phyloP scores from a whole-genome alignment of 2,113 vertebrate species.

The Dicrurus megarhynchus region DNA sequence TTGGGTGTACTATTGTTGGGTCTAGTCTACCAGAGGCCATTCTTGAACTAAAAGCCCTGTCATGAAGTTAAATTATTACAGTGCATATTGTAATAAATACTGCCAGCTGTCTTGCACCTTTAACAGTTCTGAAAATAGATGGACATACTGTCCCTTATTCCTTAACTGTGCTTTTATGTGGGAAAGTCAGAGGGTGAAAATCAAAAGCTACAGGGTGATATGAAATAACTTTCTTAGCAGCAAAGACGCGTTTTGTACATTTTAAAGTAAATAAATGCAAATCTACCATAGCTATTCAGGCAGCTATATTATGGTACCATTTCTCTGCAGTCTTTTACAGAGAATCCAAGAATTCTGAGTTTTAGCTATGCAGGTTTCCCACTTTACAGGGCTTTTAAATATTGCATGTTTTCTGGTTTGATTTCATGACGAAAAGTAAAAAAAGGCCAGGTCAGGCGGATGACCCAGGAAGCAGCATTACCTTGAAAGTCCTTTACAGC shows the following conservation, averaged over 20 bases:
- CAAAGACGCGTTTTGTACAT: not conserved
- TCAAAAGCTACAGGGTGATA: not conserved
- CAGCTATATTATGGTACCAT: not conserved
- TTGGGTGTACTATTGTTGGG: not conserved
- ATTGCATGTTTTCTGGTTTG: not conserved
- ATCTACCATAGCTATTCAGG: not conserved
- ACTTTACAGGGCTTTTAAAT: not conserved
- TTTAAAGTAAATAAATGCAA: not conserved
- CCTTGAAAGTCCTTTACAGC: not conserved
- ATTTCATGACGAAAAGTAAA: not conserved
- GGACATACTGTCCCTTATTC: not conserved
- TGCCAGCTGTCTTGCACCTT: not conserved
- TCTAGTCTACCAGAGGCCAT: not conserved
- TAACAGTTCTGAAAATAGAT: not conserved
- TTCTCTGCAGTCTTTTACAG: not conserved
- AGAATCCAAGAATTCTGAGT: not conserved
- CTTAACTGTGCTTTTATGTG: not conserved
- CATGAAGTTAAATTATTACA: not conserved
- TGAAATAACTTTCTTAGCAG: not conserved
- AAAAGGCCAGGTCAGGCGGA: not conserved
- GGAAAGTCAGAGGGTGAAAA: not conserved
- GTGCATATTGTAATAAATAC: not conserved
- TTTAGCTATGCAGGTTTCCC: not conserved
- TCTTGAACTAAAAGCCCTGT: not conserved
- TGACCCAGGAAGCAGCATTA: not conserved